Percentiles rank a stretch among this genome's conserved stretches.
Conservation (phyloP, 2,113 vertebrate genomes). For the Ptilonorhynchus violaceus region DNA sequence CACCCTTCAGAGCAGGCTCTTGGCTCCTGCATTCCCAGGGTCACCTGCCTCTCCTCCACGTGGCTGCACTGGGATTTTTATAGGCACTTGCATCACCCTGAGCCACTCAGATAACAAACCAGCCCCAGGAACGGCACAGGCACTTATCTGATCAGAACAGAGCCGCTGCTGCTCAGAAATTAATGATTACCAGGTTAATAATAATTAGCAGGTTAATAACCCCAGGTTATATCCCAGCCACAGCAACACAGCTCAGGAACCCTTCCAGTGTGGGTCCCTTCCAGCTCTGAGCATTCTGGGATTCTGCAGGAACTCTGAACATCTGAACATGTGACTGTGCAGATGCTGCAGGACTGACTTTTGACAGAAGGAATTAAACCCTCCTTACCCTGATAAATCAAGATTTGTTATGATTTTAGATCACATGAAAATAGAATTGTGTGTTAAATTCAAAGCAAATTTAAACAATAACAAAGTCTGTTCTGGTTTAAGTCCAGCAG, state of each 20-base stretch:
- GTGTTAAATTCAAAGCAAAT: not conserved
- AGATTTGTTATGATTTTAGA: too few relatives aligned
- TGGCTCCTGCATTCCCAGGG: not conserved
- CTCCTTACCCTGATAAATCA: not conserved
- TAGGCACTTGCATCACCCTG: not conserved
- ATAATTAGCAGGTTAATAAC: too few relatives aligned
- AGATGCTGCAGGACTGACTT: not conserved
- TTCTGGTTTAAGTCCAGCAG: rapidly evolving
- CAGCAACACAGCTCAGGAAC: not conserved
- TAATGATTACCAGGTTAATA: not conserved
- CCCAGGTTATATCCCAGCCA: not conserved
- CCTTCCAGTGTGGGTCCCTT: rapidly evolving
- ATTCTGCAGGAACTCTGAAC: not conserved
- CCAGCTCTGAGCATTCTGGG: rapidly evolving
- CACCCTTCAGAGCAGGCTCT: not conserved
- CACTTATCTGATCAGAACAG: not conserved
- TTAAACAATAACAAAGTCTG: not conserved
- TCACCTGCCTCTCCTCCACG: not conserved
- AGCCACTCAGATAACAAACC: not conserved
- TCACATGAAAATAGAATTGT: not conserved
- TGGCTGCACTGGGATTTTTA: not conserved
- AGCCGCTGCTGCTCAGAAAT: not conserved
- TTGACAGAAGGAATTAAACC: not conserved
- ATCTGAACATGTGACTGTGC: rapidly evolving
- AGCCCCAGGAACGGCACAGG: not conserved